Base-by-base conservation (phyloP, 2,888 invertebrate genomes). In the Entomobrya proxima region DNA sequence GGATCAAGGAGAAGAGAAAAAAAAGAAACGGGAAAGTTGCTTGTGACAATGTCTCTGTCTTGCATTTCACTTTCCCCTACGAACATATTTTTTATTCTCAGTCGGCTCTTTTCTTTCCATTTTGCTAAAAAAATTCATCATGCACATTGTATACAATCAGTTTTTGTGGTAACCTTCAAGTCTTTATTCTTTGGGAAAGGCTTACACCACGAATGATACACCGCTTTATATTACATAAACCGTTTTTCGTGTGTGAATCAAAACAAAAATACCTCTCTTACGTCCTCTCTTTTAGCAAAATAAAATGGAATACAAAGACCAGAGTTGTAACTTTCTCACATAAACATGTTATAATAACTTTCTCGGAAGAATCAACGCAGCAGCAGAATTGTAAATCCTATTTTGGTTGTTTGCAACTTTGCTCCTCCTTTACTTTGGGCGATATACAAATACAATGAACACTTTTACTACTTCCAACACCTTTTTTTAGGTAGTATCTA, bases 341-440 rank as follows among this genome's bases (percentile, higher is more conserved):
- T 64, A 32, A 64, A 35, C 64, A 35, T n/a, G 35, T 32, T 67
- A 40, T 24, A 55, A 24, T 24, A 67, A 67, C 67, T 67, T 67
- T 67, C 40, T 4, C 9, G 4, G 18, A 81, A 50, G 44, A 69
- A 69, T 76, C 55, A 64, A 24, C 27, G 21, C 50, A 77, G 52
- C 50, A 77, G 52, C 76, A 78, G 27, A 78, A 77, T 83, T 84
- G 69, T 78, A 84, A 84, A 84, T 84, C 84, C 84, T 78, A 77
- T 58, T 84, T 69, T 84, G 32, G 52, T 77, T 78, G 84, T 78
- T 78, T 58, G 44, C 84, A 72, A 78, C 78, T 84, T 77, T 72
- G 27, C 64, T 69, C 27, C 32, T 64, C 27, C 13, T 72, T 3
- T 55, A 32, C 47, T 27, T 47, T 30, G 30, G 30, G 69, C 44